Conservation (phyloP, 2,113 vertebrate genomes). For the Hemiprocne comata region DNA sequence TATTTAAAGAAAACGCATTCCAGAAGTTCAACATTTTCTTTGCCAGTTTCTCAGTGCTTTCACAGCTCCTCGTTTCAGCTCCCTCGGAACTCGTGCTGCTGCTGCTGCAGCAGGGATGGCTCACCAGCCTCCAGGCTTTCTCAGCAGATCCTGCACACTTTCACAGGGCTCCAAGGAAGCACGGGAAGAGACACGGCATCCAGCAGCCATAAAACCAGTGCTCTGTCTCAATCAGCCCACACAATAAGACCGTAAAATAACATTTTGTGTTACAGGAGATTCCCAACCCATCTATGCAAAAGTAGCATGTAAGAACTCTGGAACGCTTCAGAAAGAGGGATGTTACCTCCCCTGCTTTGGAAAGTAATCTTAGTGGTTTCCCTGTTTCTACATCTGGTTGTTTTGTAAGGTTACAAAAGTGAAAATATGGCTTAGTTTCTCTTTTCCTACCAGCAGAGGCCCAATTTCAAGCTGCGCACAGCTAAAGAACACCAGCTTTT, state of each 20-base stretch:
- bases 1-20: background rate
- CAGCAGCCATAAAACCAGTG: background rate
- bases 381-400: background rate
- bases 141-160: background rate
- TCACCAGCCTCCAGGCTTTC: background rate
- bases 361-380: background rate
- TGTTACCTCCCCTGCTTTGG: background rate
- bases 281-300: background rate
- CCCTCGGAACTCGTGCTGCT: accelerated
- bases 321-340: background rate
- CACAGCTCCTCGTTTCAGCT: background rate
- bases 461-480: background rate
- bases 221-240: background rate
- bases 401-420: background rate
- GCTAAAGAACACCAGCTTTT: background rate
- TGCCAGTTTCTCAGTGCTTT: background rate
- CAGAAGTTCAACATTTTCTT: background rate
- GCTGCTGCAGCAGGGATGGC: background rate
- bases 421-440: background rate
- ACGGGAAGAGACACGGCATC: accelerated
- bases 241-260: background rate
- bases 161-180: background rate
- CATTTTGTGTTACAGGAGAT: background rate
- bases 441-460: background rate
- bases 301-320: background rate